Conservation (phyloP, 2,113 vertebrate genomes). For the Paracanthobrama guichenoti region DNA sequence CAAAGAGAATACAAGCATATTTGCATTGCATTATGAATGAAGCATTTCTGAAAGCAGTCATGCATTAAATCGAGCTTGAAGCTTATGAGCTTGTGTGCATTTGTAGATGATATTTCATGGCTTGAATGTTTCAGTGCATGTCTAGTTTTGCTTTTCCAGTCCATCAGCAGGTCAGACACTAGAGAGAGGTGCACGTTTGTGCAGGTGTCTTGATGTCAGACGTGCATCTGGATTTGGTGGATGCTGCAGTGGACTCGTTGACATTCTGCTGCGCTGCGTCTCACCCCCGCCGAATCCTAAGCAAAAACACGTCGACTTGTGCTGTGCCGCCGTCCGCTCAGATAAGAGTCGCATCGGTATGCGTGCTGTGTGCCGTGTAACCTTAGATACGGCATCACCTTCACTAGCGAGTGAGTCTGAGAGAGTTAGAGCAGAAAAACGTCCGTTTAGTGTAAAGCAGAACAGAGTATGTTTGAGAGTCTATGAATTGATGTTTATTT, state of each 20-base stretch:
- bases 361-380: slow-evolving; percentile 11
- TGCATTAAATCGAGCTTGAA: not conserved
- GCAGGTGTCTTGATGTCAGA: not conserved
- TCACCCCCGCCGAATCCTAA: slow-evolving; percentile 55
- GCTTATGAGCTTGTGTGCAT: not conserved
- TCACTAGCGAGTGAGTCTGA: not conserved
- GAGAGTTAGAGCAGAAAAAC: not conserved
- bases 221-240: slow-evolving; percentile 7
- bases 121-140: not conserved
- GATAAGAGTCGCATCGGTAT: slow-evolving; percentile 40
- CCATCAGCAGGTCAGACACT: not conserved
- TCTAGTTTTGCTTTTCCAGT: not conserved
- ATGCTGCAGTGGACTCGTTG: slow-evolving; percentile 69
- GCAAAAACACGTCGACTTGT: slow-evolving; percentile 1
- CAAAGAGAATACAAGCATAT: not conserved
- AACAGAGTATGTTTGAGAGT: too few species aligned
- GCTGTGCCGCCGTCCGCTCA: not conserved
- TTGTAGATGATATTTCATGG: not conserved
- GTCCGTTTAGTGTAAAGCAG: not conserved
- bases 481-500: too few species aligned
- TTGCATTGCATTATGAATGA: not conserved
- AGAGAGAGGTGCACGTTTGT: not conserved
- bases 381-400: slow-evolving; percentile 40
- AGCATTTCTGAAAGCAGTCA: not conserved
- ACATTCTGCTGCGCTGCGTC: slow-evolving; percentile 65